Evolutionary conservation across 1,140 invertebrate species (phyloP).

Genomic region (Sitophilus oryzae): DNA sequence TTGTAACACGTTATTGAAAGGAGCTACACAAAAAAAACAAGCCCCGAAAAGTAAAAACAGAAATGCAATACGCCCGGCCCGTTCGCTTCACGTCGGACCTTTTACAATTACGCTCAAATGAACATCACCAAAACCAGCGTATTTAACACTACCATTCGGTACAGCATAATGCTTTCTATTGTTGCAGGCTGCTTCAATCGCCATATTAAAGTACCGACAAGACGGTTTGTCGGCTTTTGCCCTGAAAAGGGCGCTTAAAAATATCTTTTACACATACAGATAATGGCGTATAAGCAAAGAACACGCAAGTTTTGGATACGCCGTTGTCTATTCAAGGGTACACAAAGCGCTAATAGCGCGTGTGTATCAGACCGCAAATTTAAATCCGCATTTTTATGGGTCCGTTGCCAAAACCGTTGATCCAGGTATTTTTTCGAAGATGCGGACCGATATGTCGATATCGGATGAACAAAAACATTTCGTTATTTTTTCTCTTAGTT

Average conservation of each 20-base stretch:
- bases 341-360: background rate
- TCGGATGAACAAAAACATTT: too few relatives aligned
- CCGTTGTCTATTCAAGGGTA: background rate
- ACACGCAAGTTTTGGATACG: background rate
- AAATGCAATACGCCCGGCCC: too few relatives aligned
- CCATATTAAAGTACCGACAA: slow-evolving; percentile 1
- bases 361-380: slow-evolving; percentile 24
- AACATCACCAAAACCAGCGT: slow-evolving; percentile 3
- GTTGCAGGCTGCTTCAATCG: background rate
- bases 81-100: background rate
- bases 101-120: slow-evolving; percentile 5
- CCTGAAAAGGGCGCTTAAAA: slow-evolving; percentile 1
- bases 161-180: background rate
- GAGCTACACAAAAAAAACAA: too few relatives aligned
- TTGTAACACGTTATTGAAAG: too few relatives aligned
- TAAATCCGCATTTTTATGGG: slow-evolving; percentile 11
- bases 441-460: too few relatives aligned
- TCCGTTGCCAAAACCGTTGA: background rate
- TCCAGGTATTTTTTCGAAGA: too few relatives aligned
- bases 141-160: slow-evolving; percentile 4
- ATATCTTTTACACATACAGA: slow-evolving; percentile 6
- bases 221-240: background rate
- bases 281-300: background rate
- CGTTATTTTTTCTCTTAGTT: too few relatives aligned
- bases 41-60: too few relatives aligned